Conservation (phyloP, 2,888 invertebrate genomes). For the Melipona bicolor region DNA sequence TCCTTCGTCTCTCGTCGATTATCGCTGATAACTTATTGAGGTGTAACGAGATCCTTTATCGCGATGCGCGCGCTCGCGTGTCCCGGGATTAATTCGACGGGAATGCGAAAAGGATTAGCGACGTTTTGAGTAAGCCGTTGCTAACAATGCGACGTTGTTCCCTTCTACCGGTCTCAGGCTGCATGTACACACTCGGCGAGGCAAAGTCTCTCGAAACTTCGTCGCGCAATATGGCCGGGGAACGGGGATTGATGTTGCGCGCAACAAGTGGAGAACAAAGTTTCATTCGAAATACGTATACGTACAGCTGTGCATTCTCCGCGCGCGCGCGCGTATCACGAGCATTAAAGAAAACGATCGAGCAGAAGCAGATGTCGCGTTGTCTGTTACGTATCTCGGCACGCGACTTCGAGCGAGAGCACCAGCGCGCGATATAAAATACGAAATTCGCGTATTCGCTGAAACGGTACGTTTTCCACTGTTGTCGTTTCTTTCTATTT, state of each 20-base stretch:
- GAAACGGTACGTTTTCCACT: neutral
- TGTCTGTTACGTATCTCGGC: neutral
- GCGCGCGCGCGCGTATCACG: slow-evolving; percentile 7
- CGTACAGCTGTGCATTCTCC: slow-evolving; percentile 9
- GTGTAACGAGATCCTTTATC: neutral
- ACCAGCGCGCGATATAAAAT: neutral
- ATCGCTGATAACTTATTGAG: neutral
- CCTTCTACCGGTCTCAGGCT: neutral
- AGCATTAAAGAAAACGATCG: slow-evolving; percentile 36
- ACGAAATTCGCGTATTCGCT: neutral
- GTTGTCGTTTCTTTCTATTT: too few species aligned
- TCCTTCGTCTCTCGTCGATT: neutral
- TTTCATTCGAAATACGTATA: slow-evolving; percentile 36
- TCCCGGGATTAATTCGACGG: neutral
- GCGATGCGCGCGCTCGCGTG: too few species aligned
- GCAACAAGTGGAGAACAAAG: slow-evolving; percentile 61
- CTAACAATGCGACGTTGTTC: slow-evolving; percentile 17
- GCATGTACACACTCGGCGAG: slow-evolving; percentile 27
- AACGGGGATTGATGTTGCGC: slow-evolving; percentile 37
- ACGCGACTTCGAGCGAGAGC: neutral
- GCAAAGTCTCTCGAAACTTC: slow-evolving; percentile 50
- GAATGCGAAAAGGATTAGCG: slow-evolving; percentile 12
- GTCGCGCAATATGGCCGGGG: slow-evolving; percentile 42
- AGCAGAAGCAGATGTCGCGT: slow-evolving; percentile 26
- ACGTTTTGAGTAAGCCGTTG: slow-evolving; percentile 3